phyloP scores from a whole-genome alignment of 2,113 vertebrate genomes.

The Heptranchias perlo region DNA sequence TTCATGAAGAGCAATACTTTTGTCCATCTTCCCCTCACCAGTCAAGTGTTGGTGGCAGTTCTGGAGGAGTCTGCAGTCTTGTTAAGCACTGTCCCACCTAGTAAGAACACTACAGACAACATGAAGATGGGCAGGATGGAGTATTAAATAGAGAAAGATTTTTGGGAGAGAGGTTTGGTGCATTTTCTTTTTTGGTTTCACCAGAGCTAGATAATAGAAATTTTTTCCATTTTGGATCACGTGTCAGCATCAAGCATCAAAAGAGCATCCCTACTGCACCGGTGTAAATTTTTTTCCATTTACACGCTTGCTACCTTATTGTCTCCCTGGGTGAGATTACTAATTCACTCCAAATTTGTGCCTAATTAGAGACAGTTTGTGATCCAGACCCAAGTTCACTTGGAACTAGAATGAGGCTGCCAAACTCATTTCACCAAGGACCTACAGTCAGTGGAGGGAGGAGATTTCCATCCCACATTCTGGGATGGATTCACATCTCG shows the following conservation, averaged over 20 bases:
- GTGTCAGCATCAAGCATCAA: background rate
- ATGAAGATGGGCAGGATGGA: background rate
- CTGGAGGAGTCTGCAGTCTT: background rate
- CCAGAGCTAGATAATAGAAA: background rate
- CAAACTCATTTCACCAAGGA: background rate
- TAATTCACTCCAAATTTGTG: background rate
- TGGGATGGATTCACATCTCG: background rate
- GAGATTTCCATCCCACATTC: background rate
- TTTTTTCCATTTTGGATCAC: background rate
- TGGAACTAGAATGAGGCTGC: background rate
- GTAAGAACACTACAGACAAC: background rate
- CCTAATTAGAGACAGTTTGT: background rate
- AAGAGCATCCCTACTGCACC: background rate
- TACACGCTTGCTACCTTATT: background rate
- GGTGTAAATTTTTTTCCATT: background rate
- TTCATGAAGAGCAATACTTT: background rate
- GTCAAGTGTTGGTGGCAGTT: background rate
- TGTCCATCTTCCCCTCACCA: background rate
- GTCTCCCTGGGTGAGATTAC: background rate
- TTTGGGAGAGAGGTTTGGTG: background rate
- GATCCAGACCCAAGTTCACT: no score
- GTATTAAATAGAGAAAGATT: background rate
- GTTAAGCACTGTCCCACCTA: background rate
- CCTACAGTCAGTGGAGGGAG: background rate
- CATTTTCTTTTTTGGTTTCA: background rate